Evolutionary conservation across 2,888 invertebrate genomes (phyloP).

Genomic region (Zygothrica quintamaculata): DNA sequence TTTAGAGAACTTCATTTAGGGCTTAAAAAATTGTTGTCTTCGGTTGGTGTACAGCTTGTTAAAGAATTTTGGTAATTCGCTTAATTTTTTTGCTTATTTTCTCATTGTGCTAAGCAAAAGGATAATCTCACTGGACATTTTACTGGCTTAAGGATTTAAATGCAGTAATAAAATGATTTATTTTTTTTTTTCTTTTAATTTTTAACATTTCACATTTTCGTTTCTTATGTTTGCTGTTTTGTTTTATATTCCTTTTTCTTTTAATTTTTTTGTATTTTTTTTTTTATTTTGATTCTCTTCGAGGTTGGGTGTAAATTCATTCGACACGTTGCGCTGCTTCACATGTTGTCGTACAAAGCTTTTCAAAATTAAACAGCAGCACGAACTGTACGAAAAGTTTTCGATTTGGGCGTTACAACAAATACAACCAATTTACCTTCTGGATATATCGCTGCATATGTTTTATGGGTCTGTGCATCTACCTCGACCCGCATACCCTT

Average conservation of each 20-base stretch:
- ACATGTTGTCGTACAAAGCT: conserved; percentile 67
- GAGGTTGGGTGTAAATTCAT: conserved; percentile 42
- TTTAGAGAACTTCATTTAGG: too few species aligned
- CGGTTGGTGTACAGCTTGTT: too few species aligned
- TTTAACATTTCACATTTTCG: too few species aligned
- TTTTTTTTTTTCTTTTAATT: conserved; percentile 12
- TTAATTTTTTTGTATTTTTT: conserved; percentile 1
- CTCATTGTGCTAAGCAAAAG: conserved; percentile 13
- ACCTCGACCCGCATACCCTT: neutral
- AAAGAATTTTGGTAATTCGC: conserved; percentile 1
- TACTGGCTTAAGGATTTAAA: conserved; percentile 68
- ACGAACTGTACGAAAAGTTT: conserved; percentile 71
- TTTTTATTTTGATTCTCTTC: conserved; percentile 9
- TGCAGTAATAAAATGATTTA: too few species aligned
- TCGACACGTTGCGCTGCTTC: conserved; percentile 56
- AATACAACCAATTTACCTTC: conserved; percentile 48
- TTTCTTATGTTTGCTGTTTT: too few species aligned
- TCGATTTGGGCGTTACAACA: conserved; percentile 63
- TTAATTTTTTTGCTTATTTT: conserved; percentile 7
- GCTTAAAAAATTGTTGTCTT: too few species aligned
- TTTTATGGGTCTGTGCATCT: conserved; percentile 44
- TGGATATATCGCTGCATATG: conserved; percentile 57
- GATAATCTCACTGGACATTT: conserved; percentile 35
- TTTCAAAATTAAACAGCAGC: conserved; percentile 75
- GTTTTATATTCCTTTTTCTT: conserved; percentile 40